Evolutionary conservation across 2,888 invertebrate species (phyloP).

Genomic region (Lissonota sp.): DNA sequence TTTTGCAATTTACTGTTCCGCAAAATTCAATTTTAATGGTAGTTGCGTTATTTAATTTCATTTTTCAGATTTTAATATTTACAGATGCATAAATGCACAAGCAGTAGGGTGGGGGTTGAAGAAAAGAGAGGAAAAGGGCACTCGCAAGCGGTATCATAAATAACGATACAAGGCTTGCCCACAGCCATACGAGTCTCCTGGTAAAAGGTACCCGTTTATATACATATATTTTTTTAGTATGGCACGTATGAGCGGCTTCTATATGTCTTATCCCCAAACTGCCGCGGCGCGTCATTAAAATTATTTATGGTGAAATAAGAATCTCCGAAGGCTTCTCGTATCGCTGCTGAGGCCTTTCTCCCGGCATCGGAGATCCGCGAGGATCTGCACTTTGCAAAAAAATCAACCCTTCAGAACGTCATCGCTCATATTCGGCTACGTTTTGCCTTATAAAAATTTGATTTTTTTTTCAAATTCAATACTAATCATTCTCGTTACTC

Average conservation of each 20-base stretch:
- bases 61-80: neutral
- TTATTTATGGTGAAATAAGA: conserved; percentile 82
- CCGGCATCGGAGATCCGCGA: conserved; percentile 4
- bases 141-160: conserved; percentile 74
- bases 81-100: conserved; percentile 12
- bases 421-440: neutral
- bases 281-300: conserved; percentile 81
- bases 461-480: too few relatives aligned
- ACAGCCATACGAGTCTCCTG: conserved; percentile 69
- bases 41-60: neutral
- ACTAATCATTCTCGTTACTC: too few relatives aligned
- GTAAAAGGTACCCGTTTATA: conserved; percentile 22
- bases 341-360: conserved; percentile 33
- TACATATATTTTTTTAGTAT: conserved; percentile 39
- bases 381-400: conserved; percentile 28
- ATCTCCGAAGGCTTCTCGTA: conserved; percentile 74
- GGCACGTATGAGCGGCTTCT: conserved; percentile 69
- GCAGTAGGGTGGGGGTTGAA: neutral
- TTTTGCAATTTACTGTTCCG: too few relatives aligned
- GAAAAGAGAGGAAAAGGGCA: conserved; percentile 33
- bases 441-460: too few relatives aligned
- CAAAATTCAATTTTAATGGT: too few relatives aligned
- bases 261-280: conserved; percentile 74
- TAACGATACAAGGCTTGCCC: conserved; percentile 78
- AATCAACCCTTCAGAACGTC: conserved; percentile 11